Evolutionary conservation across 2,888 invertebrate species (phyloP).

Genomic region (Athalia cordata): DNA sequence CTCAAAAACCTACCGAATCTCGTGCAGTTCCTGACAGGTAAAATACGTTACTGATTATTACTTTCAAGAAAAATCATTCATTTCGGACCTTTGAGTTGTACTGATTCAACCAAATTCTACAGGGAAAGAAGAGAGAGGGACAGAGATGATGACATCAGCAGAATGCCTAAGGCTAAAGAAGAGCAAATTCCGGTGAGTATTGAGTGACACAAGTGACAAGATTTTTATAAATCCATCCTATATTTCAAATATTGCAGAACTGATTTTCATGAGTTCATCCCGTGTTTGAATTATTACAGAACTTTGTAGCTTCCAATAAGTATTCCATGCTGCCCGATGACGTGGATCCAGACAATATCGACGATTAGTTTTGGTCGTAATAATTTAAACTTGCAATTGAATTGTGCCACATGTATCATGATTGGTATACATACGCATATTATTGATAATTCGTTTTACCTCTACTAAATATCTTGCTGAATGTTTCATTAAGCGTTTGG

Average conservation of each 20-base stretch:
- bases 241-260: no score
- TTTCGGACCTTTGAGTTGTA: slow-evolving; percentile 54
- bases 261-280: no score
- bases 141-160: slow-evolving; percentile 71
- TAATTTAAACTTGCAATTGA: slow-evolving; percentile 66
- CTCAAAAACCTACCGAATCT: slow-evolving; percentile 57
- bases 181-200: slow-evolving; percentile 82
- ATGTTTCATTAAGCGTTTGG: slow-evolving; percentile 51
- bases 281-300: slow-evolving; percentile 72
- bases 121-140: slow-evolving; percentile 66
- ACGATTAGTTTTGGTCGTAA: slow-evolving; percentile 65
- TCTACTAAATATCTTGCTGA: slow-evolving; percentile 61
- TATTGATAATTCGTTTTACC: slow-evolving; percentile 65
- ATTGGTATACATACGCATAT: slow-evolving; percentile 65
- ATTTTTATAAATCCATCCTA: no score
- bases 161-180: slow-evolving; percentile 84
- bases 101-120: slow-evolving; percentile 50
- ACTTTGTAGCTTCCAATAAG: slow-evolving; percentile 86
- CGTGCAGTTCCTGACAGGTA: slow-evolving; percentile 61
- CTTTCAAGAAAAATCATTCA: neutral
- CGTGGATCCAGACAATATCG: slow-evolving; percentile 76
- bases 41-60: neutral
- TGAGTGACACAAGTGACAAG: neutral
- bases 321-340: slow-evolving; percentile 83
- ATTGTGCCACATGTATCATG: slow-evolving; percentile 68